These are phyloP conservation scores for Leptinotarsa haldemani DNA, from an alignment of 2,888 invertebrate genomes.

Conservation along the genomic window DNA sequence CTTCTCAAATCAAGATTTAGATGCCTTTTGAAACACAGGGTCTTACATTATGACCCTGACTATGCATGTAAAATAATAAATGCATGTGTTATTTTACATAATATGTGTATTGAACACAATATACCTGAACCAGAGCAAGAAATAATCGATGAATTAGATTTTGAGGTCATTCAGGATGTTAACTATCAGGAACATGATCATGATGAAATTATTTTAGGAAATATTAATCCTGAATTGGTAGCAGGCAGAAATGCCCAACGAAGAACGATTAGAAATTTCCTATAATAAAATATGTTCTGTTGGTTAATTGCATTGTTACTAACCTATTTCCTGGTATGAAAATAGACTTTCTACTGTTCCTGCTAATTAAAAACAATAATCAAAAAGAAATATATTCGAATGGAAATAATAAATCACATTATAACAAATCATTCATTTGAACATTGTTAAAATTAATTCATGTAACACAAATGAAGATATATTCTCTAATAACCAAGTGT, in stretches of 20 bases:
- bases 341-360: not conserved
- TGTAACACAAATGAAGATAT: slow-evolving; percentile 1
- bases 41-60: slow-evolving; percentile 34
- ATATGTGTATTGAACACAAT: slow-evolving; percentile 34
- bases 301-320: not conserved
- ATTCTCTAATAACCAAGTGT: slow-evolving; percentile 6
- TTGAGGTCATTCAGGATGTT: too few relatives aligned
- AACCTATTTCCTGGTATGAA: not conserved
- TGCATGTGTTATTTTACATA: slow-evolving; percentile 36
- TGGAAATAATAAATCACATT: too few relatives aligned
- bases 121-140: not conserved
- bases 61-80: slow-evolving; percentile 34
- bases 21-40: slow-evolving; percentile 37
- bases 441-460: not conserved
- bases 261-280: not conserved
- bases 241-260: not conserved
- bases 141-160: not conserved
- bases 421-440: not conserved
- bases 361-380: not conserved
- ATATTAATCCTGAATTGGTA: not conserved
- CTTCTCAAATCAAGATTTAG: slow-evolving; percentile 41
- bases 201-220: too few relatives aligned
- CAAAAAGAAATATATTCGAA: not conserved
- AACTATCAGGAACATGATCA: too few relatives aligned
- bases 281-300: not conserved